Evolutionary conservation across 2,888 invertebrate genomes (phyloP), one percentile per base, ranked within the genome.

Genomic region (Steinernema hermaphroditum): DNA sequence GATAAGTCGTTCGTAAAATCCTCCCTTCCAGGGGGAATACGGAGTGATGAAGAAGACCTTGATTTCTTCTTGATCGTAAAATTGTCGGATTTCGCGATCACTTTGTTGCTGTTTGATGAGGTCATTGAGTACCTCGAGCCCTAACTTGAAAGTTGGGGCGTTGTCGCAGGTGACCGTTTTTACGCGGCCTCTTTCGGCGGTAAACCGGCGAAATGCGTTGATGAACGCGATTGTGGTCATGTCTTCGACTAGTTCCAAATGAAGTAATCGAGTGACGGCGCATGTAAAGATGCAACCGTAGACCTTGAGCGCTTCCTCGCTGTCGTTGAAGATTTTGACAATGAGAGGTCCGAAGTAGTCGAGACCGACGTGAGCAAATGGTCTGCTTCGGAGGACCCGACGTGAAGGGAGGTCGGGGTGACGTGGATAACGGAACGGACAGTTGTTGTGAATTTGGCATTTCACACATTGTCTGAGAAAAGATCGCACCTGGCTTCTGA

Each of bases 101-200:
- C 8, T 16, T 12, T 16, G 8, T 16, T 8, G 43, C 16, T 41
- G 9, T 41, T 41, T 41, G 9, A 41, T 41, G 43, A 41, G 16
- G 9, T 41, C 43, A 16, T 41, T 41, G 9, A 41, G 43, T 41
- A 41, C 22, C 22, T 46, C 9, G 22, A 46, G 46, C 22, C 71
- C 74, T 0, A 74, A 44, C 12, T 37, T 29, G 44, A 74, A 74
- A 1, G 27, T 16, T 22, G 22, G 43, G 0, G 74, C 74, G 37
- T 74, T 74, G 34, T 74, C 74, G 1, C 57, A 22, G 0, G 72
- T 41, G 6, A 72, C 43, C 12, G 29, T 6, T 27, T 24, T 69
- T 1, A 72, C 72, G 1, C 34, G 19, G 29, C 74, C 74, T 72
- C 74, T 34, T 69, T 69, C 69, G 6, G 74, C 69, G 16, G 69